These are phyloP conservation scores for Spondyliosoma cantharus DNA, from an alignment of 2,797 vertebrate genomes.

Conservation along the genomic window DNA sequence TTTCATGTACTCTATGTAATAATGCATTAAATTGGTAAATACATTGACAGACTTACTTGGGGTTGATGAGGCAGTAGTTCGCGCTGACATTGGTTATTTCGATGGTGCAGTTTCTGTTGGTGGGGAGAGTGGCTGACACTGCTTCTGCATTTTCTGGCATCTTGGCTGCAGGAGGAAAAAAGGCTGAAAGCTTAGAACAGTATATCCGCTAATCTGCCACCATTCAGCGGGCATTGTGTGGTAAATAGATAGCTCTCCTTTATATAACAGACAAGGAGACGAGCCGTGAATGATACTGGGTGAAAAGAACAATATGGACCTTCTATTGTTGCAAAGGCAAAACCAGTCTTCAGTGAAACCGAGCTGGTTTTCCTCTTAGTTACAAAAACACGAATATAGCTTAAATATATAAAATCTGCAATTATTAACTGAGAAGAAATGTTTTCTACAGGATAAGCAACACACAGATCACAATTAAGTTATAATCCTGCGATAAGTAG, in stretches of 20 bases:
- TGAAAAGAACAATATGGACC: not conserved
- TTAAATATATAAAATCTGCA: not conserved
- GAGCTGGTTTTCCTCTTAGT: not conserved
- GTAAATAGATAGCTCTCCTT: slow-evolving; percentile 1
- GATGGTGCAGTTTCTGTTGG: slow-evolving; percentile 82
- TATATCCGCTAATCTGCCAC: not conserved
- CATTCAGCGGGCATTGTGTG: not conserved
- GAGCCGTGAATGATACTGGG: not conserved
- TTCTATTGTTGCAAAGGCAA: no score
- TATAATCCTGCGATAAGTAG: slow-evolving; percentile 12
- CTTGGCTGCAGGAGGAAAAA: slow-evolving; percentile 56
- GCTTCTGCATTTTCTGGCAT: slow-evolving; percentile 81
- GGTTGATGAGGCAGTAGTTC: slow-evolving; percentile 79
- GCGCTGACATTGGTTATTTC: slow-evolving; percentile 78
- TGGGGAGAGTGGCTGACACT: slow-evolving; percentile 78
- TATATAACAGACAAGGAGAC: not conserved
- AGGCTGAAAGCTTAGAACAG: slow-evolving; percentile 27
- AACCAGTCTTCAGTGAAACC: not conserved
- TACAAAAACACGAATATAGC: not conserved
- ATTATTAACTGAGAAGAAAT: not conserved
- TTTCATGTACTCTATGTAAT: not conserved
- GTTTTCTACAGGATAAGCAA: not conserved
- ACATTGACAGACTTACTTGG: slow-evolving; percentile 75
- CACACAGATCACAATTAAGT: slow-evolving; percentile 1
- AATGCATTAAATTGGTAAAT: not conserved